These are phyloP conservation scores for Hydrochoerus hydrochaeris DNA, from an alignment of 2,113 vertebrate species.

Conservation along the genomic window DNA sequence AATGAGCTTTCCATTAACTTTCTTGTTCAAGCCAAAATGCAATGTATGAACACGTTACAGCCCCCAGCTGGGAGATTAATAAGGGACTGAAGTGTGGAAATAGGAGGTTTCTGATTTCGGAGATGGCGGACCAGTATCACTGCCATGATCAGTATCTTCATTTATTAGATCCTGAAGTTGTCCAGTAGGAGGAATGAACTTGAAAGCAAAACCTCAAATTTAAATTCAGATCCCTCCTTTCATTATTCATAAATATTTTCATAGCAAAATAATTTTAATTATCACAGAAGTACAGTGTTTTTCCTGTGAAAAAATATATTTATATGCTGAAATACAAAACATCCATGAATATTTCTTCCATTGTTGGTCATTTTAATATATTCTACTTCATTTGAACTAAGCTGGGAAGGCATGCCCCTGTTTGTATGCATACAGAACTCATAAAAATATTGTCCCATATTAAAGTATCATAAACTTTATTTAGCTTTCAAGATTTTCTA, in stretches of 20 bases:
- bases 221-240: background rate
- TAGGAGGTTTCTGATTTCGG: background rate
- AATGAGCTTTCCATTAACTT: background rate
- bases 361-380: background rate
- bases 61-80: background rate
- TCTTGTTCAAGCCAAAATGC: background rate
- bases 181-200: background rate
- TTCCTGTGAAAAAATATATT: background rate
- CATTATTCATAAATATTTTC: background rate
- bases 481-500: no score
- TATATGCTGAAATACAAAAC: background rate
- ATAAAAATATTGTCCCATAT: no score
- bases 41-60: background rate
- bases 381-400: background rate
- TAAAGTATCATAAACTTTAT: no score
- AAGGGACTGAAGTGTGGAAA: background rate
- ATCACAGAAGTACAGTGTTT: background rate
- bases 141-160: background rate
- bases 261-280: background rate
- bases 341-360: no score
- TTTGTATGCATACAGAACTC: background rate
- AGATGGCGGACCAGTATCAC: background rate
- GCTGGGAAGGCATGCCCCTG: background rate
- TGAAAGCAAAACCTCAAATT: background rate
- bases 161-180: background rate